Evolutionary conservation across 1,140 invertebrate species (phyloP).

Genomic region (fruit fly (Drosophila melanogaster)): DNA sequence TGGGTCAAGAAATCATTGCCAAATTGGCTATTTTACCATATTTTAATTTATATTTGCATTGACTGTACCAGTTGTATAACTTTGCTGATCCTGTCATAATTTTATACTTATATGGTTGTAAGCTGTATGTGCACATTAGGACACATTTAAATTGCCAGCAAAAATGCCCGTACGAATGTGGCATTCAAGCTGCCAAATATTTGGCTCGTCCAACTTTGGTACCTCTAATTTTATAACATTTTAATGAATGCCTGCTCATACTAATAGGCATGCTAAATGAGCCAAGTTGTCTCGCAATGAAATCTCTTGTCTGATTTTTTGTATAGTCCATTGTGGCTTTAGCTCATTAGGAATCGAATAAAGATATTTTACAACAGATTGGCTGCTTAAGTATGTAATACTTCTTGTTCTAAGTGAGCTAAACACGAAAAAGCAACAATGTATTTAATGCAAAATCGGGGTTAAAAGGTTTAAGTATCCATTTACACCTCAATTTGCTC

Average conservation of each 20-base stretch:
- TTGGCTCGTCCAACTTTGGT: constrained; percentile 4
- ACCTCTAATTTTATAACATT: constrained; percentile 41
- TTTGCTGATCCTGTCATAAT: too few relatives aligned
- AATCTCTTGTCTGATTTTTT: constrained; percentile 7
- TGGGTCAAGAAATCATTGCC: not conserved
- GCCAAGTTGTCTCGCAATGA: constrained; percentile 13
- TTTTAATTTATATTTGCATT: not conserved
- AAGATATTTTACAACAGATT: not conserved
- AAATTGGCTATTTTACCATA: not conserved
- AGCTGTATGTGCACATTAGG: not conserved
- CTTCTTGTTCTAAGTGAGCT: not conserved
- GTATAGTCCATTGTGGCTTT: not conserved
- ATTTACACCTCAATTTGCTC: too few relatives aligned
- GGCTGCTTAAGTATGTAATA: not conserved
- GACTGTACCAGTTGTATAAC: not conserved
- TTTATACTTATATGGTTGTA: too few relatives aligned
- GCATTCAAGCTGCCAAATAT: constrained; percentile 21
- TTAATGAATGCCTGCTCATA: constrained; percentile 31
- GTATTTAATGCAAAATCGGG: too few relatives aligned
- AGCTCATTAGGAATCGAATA: not conserved
- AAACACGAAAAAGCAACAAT: too few relatives aligned
- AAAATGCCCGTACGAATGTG: constrained; percentile 13
- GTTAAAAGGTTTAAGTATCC: too few relatives aligned
- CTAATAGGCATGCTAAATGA: constrained; percentile 27
- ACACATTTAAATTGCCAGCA: constrained; percentile 33